A percentile compares a stretch with the other conserved stretches of the same genome.
These are phyloP conservation scores for Calephelis nemesis DNA, from an alignment of 1,140 invertebrate genomes.

Conservation along the genomic window DNA sequence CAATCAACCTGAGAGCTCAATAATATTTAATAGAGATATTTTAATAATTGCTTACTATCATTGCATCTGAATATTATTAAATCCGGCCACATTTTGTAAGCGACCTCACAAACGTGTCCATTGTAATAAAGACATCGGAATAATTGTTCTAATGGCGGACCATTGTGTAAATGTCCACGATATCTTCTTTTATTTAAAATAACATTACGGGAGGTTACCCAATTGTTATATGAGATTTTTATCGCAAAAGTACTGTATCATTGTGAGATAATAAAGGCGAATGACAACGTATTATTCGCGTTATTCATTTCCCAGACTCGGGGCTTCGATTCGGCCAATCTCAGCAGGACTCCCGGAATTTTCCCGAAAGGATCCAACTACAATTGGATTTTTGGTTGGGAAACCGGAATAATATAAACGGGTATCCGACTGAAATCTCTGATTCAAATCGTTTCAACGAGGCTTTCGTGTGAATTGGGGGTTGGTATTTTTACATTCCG, in stretches of 20 bases:
- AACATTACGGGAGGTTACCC: slow-evolving; percentile 48
- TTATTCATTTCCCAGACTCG: slow-evolving; percentile 62
- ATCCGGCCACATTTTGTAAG: slow-evolving; percentile 15
- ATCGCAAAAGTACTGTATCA: slow-evolving; percentile 76
- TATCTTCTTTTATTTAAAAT: slow-evolving; percentile 71
- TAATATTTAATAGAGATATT: slow-evolving; percentile 21
- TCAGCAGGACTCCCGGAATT: slow-evolving; percentile 68
- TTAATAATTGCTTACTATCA: slow-evolving; percentile 19
- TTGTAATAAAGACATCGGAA: slow-evolving; percentile 61
- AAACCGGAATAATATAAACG: slow-evolving; percentile 78
- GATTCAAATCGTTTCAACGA: slow-evolving; percentile 73
- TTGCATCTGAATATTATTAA: slow-evolving; percentile 17
- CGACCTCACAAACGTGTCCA: slow-evolving; percentile 19
- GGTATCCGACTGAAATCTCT: slow-evolving; percentile 76
- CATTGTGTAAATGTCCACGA: slow-evolving; percentile 54
- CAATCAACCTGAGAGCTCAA: neutral
- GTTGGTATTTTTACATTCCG: slow-evolving; percentile 49
- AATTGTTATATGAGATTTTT: slow-evolving; percentile 73
- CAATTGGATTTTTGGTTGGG: slow-evolving; percentile 78
- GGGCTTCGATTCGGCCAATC: slow-evolving; percentile 66
- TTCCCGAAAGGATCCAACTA: slow-evolving; percentile 66
- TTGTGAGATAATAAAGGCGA: slow-evolving; percentile 77
- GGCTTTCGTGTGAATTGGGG: slow-evolving; percentile 68
- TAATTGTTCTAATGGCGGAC: slow-evolving; percentile 62
- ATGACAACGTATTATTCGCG: slow-evolving; percentile 77